These are phyloP conservation scores for Sarcophaga bullata DNA, from an alignment of 1,140 invertebrate genomes.

Conservation along the genomic window DNA sequence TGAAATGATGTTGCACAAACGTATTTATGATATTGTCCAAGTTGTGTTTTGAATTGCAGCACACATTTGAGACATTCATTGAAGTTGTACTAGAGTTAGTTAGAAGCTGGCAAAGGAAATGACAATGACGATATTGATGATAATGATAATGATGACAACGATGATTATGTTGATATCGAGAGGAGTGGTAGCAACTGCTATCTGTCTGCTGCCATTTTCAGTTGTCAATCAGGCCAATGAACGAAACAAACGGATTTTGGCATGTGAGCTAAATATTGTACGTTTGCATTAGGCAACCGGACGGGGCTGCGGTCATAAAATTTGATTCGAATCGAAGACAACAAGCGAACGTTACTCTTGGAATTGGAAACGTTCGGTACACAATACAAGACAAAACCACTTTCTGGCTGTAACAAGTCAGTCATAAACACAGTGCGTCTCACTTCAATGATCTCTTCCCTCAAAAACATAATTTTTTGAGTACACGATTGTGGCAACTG, in stretches of 20 bases:
- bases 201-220: conserved; percentile 14
- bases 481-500: conserved; percentile 16
- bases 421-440: no score
- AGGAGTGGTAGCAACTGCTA: not conserved
- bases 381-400: conserved; percentile 15
- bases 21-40: no score
- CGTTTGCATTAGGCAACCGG: not conserved
- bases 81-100: no score
- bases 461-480: not conserved
- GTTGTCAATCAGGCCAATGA: conserved; percentile 23
- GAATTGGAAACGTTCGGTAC: not conserved
- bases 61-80: no score
- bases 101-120: no score
- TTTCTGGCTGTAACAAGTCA: conserved; percentile 14
- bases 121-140: no score
- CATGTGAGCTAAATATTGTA: not conserved
- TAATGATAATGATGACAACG: no score
- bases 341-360: not conserved
- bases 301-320: conserved; percentile 1
- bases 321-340: not conserved
- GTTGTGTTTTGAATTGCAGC: no score
- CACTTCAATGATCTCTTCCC: not conserved
- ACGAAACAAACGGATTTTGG: conserved; percentile 14
- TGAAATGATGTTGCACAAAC: no score
- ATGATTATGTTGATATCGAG: not conserved